Conservation (phyloP, 2,888 invertebrate species). For the Phalera bucephala region DNA sequence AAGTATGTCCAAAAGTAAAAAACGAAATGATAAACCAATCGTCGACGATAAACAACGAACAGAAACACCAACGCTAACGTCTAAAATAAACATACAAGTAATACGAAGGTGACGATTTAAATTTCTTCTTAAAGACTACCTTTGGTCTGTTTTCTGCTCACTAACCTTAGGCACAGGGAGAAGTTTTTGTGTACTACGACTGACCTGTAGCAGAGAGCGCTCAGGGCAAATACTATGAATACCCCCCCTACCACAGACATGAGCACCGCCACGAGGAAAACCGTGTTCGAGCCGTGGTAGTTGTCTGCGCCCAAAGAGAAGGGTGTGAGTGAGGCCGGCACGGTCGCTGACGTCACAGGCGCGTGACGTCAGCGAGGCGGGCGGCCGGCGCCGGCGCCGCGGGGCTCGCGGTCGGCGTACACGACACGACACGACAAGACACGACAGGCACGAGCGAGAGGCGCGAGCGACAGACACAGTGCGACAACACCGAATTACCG, state of each 20-base stretch:
- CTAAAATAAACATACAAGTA: constrained; percentile 81
- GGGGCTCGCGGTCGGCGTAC: constrained; percentile 45
- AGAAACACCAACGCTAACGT: constrained; percentile 81
- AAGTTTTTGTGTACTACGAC: constrained; percentile 99
- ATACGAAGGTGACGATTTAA: constrained; percentile 83
- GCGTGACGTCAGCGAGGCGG: constrained; percentile 49
- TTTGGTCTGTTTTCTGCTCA: constrained; percentile 93
- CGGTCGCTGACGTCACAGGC: constrained; percentile 41
- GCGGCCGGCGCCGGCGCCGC: constrained; percentile 60
- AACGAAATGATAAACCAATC: constrained; percentile 72
- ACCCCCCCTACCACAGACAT: constrained; percentile 99
- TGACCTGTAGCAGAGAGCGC: constrained; percentile 99
- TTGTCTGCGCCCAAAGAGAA: constrained; percentile 89
- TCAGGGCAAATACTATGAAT: constrained; percentile 99
- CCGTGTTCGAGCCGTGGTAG: constrained; percentile 98
- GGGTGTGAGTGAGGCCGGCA: constrained; percentile 54
- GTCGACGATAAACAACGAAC: constrained; percentile 71
- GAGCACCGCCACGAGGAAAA: constrained; percentile 98
- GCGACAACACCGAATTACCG: constrained; percentile 79
- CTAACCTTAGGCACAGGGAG: constrained; percentile 99
- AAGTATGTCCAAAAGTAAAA: constrained; percentile 55
- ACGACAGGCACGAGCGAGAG: constrained; percentile 62
- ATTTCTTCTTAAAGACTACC: constrained; percentile 85
- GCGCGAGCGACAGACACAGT: constrained; percentile 72
- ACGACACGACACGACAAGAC: constrained; percentile 37